Evolutionary conservation across 2,113 vertebrate species (phyloP).

Genomic region (Marmota flaviventris): DNA sequence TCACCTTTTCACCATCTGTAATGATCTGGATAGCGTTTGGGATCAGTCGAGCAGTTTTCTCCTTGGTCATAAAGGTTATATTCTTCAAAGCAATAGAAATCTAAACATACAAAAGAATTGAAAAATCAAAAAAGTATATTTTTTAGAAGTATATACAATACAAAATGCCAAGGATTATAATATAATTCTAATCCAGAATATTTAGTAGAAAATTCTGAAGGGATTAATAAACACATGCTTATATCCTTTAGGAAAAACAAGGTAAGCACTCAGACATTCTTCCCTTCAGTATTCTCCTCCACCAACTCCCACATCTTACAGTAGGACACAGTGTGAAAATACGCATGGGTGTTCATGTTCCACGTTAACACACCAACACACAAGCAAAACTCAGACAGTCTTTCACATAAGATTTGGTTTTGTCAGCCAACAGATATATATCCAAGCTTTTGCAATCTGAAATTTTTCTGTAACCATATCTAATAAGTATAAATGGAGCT

Average conservation of each 20-base stretch:
- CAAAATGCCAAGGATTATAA: slow-evolving; percentile 43
- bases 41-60: slow-evolving; percentile 95
- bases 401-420: slow-evolving; percentile 54
- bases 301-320: not conserved
- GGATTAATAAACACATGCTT: not conserved
- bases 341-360: not conserved
- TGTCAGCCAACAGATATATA: not conserved
- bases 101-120: slow-evolving; percentile 85
- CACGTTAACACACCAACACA: slow-evolving; percentile 22
- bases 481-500: slow-evolving; percentile 43
- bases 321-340: slow-evolving; percentile 50
- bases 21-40: slow-evolving; percentile 96
- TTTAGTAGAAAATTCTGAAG: slow-evolving; percentile 25
- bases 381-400: slow-evolving; percentile 20
- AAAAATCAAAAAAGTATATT: slow-evolving; percentile 27
- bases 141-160: slow-evolving; percentile 35
- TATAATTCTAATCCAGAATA: not conserved
- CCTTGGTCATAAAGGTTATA: slow-evolving; percentile 92
- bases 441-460: slow-evolving; percentile 44
- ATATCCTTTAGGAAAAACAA: slow-evolving; percentile 2
- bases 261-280: not conserved
- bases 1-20: slow-evolving; percentile 93
- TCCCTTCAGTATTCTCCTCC: not conserved
- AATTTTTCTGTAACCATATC: slow-evolving; percentile 54
- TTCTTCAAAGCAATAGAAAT: slow-evolving; percentile 93